Base-by-base conservation (phyloP, 2,888 invertebrate species). In the Onthophagus sagittarius region DNA sequence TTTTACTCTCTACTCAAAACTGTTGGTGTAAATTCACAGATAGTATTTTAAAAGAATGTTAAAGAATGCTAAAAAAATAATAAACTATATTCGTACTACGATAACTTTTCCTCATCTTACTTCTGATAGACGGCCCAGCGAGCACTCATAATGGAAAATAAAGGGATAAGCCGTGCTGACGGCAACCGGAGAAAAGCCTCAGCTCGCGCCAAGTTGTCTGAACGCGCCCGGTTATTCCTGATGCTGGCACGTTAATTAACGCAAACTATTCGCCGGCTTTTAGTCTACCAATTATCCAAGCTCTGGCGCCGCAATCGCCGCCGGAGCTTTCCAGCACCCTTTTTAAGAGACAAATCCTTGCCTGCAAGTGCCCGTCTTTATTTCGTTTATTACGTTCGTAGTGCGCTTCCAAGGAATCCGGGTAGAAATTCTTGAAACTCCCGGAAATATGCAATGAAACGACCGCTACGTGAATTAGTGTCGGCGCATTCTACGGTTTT, bases 191-290 rank as follows among this genome's bases (percentile, higher is more conserved):
- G 64, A 32, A 32, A 67, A 67, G 67, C 32, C 67, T 4, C 9
- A 6, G 67, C 67, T 67, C 67, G 67, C 67, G 67, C 23, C n/a
- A 67, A 67, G 67, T 67, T 73, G 63, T 70, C 75, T 63, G 75
- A 71, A 73, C 74, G 75, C 76, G 73, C 74, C 75, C 75, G 75
- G 79, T 79, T 79, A 79, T 79, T 77, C 78, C 79, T 79, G 79
- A 79, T 79, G 79, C 79, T 79, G 79, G 79, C 79, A 79, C 79
- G 79, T 79, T 79, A 79, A 79, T 79, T 79, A 79, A 78, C 78
- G 79, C 77, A 75, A 79, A 78, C 78, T 77, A 78, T 79, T 77
- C 77, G 78, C 74, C 75, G 74, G 74, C 69, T 72, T 71, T 69
- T 63, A 69, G 69, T 70, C 71, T 69, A 71, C 75, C 75, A 73